A percentile compares a stretch with the other conserved stretches of the same genome.
Evolutionary conservation across 2,888 invertebrate genomes (phyloP).

Genomic region (Clusia tigrina): DNA sequence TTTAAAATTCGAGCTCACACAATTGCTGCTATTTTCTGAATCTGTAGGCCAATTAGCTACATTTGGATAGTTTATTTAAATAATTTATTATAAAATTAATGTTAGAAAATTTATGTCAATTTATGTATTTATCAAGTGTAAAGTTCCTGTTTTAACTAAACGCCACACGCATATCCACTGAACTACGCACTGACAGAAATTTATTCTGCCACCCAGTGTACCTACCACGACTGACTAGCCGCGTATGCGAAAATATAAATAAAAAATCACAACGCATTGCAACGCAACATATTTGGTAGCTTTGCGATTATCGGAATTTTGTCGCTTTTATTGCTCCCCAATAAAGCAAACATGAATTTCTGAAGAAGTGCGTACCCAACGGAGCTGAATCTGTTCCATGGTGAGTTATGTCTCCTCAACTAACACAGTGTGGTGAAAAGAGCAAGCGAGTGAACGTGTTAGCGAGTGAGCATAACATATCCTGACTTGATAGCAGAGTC

Average conservation of each 20-base stretch:
- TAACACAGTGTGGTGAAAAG: too few species aligned
- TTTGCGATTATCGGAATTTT: constrained; percentile 26
- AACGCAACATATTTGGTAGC: background rate
- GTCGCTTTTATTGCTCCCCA: too few species aligned
- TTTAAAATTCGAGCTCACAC: too few species aligned
- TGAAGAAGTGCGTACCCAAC: too few species aligned
- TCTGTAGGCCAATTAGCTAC: too few species aligned
- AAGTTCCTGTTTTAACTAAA: background rate
- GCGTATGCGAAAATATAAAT: background rate
- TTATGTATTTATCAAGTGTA: background rate
- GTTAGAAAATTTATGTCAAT: background rate
- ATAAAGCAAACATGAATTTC: too few species aligned
- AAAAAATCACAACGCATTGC: background rate
- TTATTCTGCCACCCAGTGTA: background rate
- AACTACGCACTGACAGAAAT: background rate
- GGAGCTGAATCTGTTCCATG: too few species aligned
- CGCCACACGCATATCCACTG: background rate
- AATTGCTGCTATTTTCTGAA: too few species aligned
- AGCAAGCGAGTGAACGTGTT: too few species aligned
- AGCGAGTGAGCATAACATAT: too few species aligned
- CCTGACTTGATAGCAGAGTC: too few species aligned
- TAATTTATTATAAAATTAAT: background rate
- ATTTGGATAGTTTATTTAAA: background rate
- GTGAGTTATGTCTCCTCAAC: too few species aligned
- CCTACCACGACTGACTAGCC: background rate